These are phyloP conservation scores for Odontamblyopus lacepedii DNA, from an alignment of 2,797 vertebrate genomes.

Conservation along the genomic window DNA sequence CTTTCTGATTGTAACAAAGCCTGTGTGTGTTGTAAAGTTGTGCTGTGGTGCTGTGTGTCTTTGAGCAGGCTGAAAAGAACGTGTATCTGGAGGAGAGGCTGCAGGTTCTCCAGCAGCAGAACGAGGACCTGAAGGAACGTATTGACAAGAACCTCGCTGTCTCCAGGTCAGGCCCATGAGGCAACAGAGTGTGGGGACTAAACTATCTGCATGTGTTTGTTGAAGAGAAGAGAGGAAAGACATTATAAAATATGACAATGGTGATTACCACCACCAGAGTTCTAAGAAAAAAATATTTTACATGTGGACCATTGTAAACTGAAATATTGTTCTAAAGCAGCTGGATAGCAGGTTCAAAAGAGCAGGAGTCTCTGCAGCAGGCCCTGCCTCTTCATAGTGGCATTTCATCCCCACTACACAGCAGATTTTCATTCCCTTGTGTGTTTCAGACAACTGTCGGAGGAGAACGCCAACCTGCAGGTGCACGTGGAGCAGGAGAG, in stretches of 20 bases:
- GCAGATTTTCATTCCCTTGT: background rate
- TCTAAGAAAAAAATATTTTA: too few species aligned
- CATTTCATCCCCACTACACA: background rate
- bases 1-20: background rate
- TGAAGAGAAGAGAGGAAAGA: too few species aligned
- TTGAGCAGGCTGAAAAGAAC: constrained; percentile 91
- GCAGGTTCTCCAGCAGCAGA: constrained; percentile 94
- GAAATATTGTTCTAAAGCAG: too few species aligned
- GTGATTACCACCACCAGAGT: too few species aligned
- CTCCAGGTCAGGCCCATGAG: constrained; percentile 83
- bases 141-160: constrained; percentile 91
- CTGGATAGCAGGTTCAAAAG: too few species aligned
- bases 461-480: constrained; percentile 94
- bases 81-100: constrained; percentile 91
- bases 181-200: background rate
- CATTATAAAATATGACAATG: too few species aligned
- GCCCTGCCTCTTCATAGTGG: background rate
- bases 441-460: constrained; percentile 87
- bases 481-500: constrained; percentile 93
- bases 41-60: constrained; percentile 45
- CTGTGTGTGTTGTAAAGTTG: constrained; percentile 55
- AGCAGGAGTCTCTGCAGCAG: too few species aligned
- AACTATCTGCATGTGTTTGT: background rate
- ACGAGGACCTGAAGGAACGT: constrained; percentile 91
- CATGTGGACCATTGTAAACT: too few species aligned